A percentile compares a stretch with the other conserved stretches of the same genome.
These are phyloP conservation scores for Bufotes viridis DNA, from an alignment of 2,797 vertebrate genomes.

Conservation along the genomic window DNA sequence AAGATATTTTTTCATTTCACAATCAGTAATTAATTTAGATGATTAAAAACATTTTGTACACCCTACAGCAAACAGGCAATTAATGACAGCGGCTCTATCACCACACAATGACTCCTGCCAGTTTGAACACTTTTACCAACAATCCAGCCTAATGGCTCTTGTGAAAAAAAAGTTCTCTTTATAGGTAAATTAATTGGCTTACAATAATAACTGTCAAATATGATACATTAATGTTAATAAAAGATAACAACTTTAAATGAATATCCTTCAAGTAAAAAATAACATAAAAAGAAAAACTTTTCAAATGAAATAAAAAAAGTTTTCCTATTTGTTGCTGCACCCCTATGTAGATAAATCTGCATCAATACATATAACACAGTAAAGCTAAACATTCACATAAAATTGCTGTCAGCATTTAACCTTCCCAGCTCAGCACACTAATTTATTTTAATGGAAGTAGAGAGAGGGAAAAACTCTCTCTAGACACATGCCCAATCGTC, in stretches of 20 bases:
- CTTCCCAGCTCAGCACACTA: too few relatives aligned
- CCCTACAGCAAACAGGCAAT: too few relatives aligned
- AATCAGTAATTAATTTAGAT: too few relatives aligned
- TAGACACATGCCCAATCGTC: too few relatives aligned
- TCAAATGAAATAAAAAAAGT: background rate
- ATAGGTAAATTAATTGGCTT: slow-evolving; percentile 19
- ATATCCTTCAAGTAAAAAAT: background rate
- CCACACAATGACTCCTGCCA: too few relatives aligned
- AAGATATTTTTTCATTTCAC: too few relatives aligned
- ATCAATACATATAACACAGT: background rate
- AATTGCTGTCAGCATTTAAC: too few relatives aligned
- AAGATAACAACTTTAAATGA: background rate
- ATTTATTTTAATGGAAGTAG: too few relatives aligned
- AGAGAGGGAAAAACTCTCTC: too few relatives aligned
- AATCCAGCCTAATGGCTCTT: slow-evolving; percentile 29
- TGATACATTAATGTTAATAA: slow-evolving; percentile 20
- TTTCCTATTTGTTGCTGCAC: background rate
- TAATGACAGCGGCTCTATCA: too few relatives aligned
- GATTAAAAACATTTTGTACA: too few relatives aligned
- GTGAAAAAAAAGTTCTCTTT: background rate
- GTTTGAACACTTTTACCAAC: background rate
- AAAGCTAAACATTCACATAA: background rate
- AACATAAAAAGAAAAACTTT: background rate
- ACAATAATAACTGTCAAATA: slow-evolving; percentile 4
- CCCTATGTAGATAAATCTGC: background rate